Percentiles rank a stretch among this genome's conserved stretches.
Evolutionary conservation across 2,888 invertebrate genomes (phyloP).

Genomic region (Penaeus monodon): DNA sequence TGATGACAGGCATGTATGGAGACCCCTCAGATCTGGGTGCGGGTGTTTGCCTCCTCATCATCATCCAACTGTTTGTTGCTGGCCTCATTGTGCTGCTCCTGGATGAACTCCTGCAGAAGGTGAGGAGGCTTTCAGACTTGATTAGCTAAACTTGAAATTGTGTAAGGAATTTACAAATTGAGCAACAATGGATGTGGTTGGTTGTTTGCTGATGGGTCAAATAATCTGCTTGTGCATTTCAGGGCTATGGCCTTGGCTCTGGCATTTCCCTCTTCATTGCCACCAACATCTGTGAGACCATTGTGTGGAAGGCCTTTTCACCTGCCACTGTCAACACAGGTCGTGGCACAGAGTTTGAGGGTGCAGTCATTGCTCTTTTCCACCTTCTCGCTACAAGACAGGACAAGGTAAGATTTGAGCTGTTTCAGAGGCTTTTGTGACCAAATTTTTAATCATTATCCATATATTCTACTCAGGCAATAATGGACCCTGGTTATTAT

Average conservation of each 20-base stretch:
- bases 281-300: conserved; percentile 99
- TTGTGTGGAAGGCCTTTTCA: conserved; percentile 99
- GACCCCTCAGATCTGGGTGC: conserved; percentile 98
- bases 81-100: conserved; percentile 96
- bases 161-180: background rate
- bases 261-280: conserved; percentile 99
- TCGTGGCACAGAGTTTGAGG: conserved; percentile 98
- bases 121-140: conserved; percentile 72
- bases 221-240: background rate
- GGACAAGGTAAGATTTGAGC: conserved; percentile 80
- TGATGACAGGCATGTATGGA: conserved; percentile 99
- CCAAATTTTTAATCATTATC: too few relatives aligned
- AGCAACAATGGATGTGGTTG: background rate
- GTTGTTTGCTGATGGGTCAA: conserved; percentile 69
- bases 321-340: conserved; percentile 97
- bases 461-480: too few relatives aligned
- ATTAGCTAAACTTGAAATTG: background rate
- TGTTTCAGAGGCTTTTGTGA: too few relatives aligned
- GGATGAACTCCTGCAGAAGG: conserved; percentile 95
- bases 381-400: conserved; percentile 97
- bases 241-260: conserved; percentile 86
- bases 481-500: too few relatives aligned
- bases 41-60: conserved; percentile 97
- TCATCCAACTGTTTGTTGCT: conserved; percentile 98
- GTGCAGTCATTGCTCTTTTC: conserved; percentile 98